Base-by-base conservation (phyloP, 2,888 invertebrate genomes). In the Rambutsinella grinnellia region DNA sequence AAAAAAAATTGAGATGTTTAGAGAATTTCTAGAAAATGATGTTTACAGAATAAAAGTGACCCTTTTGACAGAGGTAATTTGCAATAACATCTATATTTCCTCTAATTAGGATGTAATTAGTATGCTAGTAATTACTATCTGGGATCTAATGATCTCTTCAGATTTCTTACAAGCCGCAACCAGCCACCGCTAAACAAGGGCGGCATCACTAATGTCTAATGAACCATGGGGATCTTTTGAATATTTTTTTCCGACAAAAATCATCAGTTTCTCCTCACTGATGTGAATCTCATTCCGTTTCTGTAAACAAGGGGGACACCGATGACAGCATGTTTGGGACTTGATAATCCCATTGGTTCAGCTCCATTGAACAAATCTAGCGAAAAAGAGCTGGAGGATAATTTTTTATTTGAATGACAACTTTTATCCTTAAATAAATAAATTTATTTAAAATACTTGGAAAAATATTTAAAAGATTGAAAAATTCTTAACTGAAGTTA, bases 311-410 rank as follows among this genome's bases (percentile, higher is more conserved):
- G 36, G 17, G 21, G 5, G 19, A 19, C 15, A 27, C 8, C 13
- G 26, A 23, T 17, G 15, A 19, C 24, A 44, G 44, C n/a, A 36
- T 44, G 63, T 49, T 58, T 63, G 63, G 65, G 71, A 79, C 70
- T 77, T 68, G 69, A 51, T 79, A 79, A 79, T 79, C 79, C 79
- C 56, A 79, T 79, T 71, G 44, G 44, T 65, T 75, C 63, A 51
- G 77, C 76, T 71, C 66, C 75, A 79, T 79, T 79, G 79, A 79
- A 68, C 60, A 63, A 49, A 79, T 66, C 68, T 54, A 28, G 19
- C 3, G 13, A 36, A 5, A 8, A 13, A 36, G 36, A 36, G 13
- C 13, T 5, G 13, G 15, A 65, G 65, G n/a, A n/a, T n/a, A n/a
- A 65, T 65, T 53, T 54, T 65, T 5, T 36, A 36, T 8, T 8